Percentiles rank a stretch among this genome's conserved stretches.
These are phyloP conservation scores for Pandemis heparana DNA, from an alignment of 2,888 invertebrate genomes.

Conservation along the genomic window DNA sequence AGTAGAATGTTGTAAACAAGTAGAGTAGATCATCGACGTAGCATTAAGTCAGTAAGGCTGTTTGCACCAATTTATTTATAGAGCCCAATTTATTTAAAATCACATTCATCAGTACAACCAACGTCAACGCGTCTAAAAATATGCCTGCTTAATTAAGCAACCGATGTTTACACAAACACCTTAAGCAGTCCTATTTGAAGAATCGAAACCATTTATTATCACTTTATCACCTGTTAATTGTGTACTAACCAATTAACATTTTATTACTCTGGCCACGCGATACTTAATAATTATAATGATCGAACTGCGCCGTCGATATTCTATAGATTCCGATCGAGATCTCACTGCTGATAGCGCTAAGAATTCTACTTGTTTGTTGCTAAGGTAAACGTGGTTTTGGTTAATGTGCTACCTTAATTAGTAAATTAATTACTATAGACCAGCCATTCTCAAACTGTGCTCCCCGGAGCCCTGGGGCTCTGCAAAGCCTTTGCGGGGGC, in stretches of 20 bases:
- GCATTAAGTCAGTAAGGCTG: not conserved
- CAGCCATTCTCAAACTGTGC: no score
- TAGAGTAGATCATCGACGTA: slow-evolving; percentile 1
- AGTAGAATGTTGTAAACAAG: not conserved
- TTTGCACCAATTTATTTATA: not conserved
- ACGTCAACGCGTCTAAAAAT: not conserved
- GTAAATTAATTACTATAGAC: no score
- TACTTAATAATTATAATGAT: slow-evolving; percentile 22
- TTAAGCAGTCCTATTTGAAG: not conserved
- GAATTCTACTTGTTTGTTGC: slow-evolving; percentile 34
- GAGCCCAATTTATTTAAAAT: not conserved
- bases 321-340: slow-evolving; percentile 39
- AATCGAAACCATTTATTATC: slow-evolving; percentile 20
- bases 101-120: not conserved
- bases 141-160: not conserved
- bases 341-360: slow-evolving; percentile 29
- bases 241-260: slow-evolving; percentile 31
- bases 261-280: slow-evolving; percentile 29
- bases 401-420: not conserved
- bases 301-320: slow-evolving; percentile 27
- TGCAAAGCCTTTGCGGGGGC: no score
- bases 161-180: slow-evolving; percentile 15
- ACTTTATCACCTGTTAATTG: slow-evolving; percentile 31
- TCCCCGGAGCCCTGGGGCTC: no score
- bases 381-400: slow-evolving; percentile 3